Evolutionary conservation across 1,140 invertebrate genomes (phyloP).

Genomic region (Polypedilum pembai): DNA sequence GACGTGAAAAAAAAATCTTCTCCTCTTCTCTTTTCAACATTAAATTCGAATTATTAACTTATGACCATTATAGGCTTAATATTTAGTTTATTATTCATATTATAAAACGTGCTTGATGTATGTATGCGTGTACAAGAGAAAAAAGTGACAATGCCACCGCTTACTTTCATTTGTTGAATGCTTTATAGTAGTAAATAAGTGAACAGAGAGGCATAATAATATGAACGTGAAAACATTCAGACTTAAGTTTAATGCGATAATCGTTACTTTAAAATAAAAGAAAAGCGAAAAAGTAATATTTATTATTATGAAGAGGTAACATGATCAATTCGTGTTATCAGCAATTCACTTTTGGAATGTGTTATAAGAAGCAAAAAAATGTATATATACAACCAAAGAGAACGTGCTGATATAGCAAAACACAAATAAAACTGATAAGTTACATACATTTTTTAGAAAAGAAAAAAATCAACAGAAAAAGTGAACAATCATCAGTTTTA

Average conservation of each 20-base stretch:
- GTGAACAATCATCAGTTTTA: slow-evolving; percentile 27
- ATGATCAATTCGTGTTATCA: slow-evolving; percentile 15
- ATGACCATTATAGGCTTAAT: neutral
- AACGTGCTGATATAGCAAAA: slow-evolving; percentile 26
- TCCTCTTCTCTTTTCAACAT: neutral
- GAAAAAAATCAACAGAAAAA: slow-evolving; percentile 1
- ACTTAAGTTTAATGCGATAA: neutral
- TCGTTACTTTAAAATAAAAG: slow-evolving; percentile 19
- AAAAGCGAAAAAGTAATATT: neutral
- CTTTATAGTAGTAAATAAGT: too few relatives aligned
- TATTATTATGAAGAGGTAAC: slow-evolving; percentile 12
- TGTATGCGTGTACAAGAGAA: neutral
- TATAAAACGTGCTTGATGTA: neutral
- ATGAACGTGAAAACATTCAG: neutral
- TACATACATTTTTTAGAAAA: neutral
- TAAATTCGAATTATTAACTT: neutral
- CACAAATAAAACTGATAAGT: slow-evolving; percentile 25
- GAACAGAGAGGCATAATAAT: neutral
- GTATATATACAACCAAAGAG: neutral
- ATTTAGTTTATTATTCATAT: too few relatives aligned
- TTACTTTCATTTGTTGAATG: neutral
- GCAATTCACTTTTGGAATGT: slow-evolving; percentile 22
- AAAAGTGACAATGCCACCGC: slow-evolving; percentile 15
- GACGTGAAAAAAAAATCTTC: neutral
- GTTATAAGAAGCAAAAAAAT: slow-evolving; percentile 21